A percentile compares a stretch with the other conserved stretches of the same genome.
Evolutionary conservation across 30 jellyfish, hydroid and myxozoan genomes (phyloP).

Genomic region (Chrysaora quinquecirrha): DNA sequence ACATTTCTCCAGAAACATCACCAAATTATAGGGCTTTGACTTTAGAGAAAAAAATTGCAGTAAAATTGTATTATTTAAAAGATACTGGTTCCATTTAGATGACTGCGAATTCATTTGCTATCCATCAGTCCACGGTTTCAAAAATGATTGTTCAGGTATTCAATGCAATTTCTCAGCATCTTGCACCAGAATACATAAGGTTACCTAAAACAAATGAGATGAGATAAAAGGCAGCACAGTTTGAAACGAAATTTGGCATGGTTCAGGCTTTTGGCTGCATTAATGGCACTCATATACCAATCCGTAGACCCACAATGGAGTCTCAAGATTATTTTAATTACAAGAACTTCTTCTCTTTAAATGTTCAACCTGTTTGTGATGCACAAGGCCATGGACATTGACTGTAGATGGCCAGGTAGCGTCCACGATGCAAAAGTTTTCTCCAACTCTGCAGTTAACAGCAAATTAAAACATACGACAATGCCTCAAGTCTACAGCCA

Average conservation of each 20-base stretch:
- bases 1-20: neutral
- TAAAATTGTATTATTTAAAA: neutral
- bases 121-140: neutral
- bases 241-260: conserved; percentile 6
- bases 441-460: neutral
- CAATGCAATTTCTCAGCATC: neutral
- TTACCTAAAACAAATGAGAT: neutral
- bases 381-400: conserved; percentile 3
- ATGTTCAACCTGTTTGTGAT: conserved; percentile 24
- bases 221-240: conserved; percentile 5
- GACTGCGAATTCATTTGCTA: neutral
- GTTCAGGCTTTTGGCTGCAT: conserved; percentile 16
- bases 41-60: neutral
- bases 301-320: neutral
- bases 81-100: conserved; percentile 4
- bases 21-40: neutral
- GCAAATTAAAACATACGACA: neutral
- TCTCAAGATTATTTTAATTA: conserved; percentile 16
- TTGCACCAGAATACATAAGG: neutral
- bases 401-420: conserved; percentile 17
- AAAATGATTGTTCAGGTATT: neutral
- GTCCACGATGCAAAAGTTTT: conserved; percentile 14
- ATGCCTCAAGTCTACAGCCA: conserved; percentile 21
- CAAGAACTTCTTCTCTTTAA: neutral
- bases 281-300: conserved; percentile 11